Conservation (phyloP, 2,888 invertebrate genomes). For the Pheosia tremula region DNA sequence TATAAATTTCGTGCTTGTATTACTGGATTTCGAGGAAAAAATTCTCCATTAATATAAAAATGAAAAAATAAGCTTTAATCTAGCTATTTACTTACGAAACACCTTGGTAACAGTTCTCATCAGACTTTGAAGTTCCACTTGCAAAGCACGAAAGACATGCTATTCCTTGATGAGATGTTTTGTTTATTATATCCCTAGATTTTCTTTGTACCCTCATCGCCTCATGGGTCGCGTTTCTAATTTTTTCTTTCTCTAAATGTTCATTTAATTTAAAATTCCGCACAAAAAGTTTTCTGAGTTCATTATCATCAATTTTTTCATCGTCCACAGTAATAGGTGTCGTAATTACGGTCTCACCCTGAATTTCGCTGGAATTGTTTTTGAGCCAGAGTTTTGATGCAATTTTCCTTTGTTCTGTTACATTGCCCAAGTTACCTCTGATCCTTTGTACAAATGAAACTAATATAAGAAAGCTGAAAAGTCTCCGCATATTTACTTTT, state of each 20-base stretch:
- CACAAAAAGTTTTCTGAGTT: conserved; percentile 38
- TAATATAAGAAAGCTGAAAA: conserved; percentile 50
- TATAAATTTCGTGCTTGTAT: too few relatives aligned
- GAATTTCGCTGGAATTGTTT: conserved; percentile 44
- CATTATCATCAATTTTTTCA: conserved; percentile 46
- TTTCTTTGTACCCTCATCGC: conserved; percentile 28
- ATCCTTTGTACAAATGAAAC: conserved; percentile 44
- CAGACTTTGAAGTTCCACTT: conserved; percentile 30
- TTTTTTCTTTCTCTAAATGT: conserved; percentile 25
- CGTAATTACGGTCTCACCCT: conserved; percentile 41
- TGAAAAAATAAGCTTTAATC: conserved; percentile 13
- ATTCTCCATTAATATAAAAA: too few relatives aligned
- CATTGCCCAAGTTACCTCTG: conserved; percentile 38
- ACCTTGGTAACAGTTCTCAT: conserved; percentile 53
- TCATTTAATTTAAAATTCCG: conserved; percentile 41
- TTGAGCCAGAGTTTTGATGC: conserved; percentile 35
- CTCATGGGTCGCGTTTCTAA: conserved; percentile 27
- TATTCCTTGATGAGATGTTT: conserved; percentile 20
- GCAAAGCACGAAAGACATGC: conserved; percentile 53
- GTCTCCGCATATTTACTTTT: conserved; percentile 34
- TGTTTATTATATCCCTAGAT: conserved; percentile 31
- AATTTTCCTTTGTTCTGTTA: conserved; percentile 48
- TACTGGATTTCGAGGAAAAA: too few relatives aligned
- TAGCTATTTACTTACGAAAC: conserved; percentile 42
- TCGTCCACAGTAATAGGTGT: conserved; percentile 35